These are phyloP conservation scores for Euwallacea fornicatus DNA, from an alignment of 1,140 invertebrate species.

Conservation along the genomic window DNA sequence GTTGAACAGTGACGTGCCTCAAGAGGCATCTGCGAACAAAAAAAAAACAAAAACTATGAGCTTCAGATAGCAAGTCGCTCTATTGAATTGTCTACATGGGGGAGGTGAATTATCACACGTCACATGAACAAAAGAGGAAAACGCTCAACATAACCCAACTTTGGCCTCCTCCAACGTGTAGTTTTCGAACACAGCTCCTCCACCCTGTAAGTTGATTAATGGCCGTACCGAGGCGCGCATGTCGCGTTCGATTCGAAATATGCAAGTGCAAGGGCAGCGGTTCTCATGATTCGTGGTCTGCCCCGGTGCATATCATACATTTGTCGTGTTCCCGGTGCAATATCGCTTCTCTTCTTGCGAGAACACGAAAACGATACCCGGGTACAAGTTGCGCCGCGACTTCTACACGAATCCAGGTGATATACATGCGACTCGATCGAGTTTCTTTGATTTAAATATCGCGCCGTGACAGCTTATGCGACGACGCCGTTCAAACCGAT, in stretches of 20 bases:
- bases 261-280: slow-evolving; percentile 31
- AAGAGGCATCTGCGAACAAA: too few relatives aligned
- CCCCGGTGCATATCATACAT: slow-evolving; percentile 36
- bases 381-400: slow-evolving; percentile 35
- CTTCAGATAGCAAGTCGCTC: too few relatives aligned
- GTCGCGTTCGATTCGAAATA: slow-evolving; percentile 20
- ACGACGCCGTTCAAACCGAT: too few relatives aligned
- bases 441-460: slow-evolving; percentile 24
- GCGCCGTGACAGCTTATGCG: too few relatives aligned
- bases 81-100: too few relatives aligned
- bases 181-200: slow-evolving; percentile 7
- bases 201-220: slow-evolving; percentile 21
- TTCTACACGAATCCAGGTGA: slow-evolving; percentile 35
- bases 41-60: too few relatives aligned
- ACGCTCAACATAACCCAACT: not conserved
- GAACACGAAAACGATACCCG: slow-evolving; percentile 38
- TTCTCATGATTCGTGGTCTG: slow-evolving; percentile 37
- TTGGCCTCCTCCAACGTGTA: not conserved
- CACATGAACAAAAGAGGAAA: too few relatives aligned
- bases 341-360: slow-evolving; percentile 35
- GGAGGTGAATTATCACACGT: too few relatives aligned
- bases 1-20: too few relatives aligned
- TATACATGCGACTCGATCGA: slow-evolving; percentile 28
- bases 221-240: slow-evolving; percentile 19
- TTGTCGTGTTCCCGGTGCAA: slow-evolving; percentile 35